Evolutionary conservation across 2,888 invertebrate species (phyloP).

Genomic region (Acanthoscelides obtectus): DNA sequence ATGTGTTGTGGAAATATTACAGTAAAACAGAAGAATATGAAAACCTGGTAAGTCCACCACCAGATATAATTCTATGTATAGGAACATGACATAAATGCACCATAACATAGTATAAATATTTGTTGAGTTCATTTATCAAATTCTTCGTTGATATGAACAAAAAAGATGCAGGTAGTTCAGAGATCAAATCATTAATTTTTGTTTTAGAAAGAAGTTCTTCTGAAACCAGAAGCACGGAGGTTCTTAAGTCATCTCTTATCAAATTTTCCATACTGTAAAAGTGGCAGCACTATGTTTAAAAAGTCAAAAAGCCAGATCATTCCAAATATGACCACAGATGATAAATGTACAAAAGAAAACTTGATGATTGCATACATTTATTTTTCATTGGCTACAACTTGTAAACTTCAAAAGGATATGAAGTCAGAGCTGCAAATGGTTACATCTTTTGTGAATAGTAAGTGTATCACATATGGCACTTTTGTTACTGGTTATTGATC

Average conservation of each 20-base stretch:
- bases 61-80: not conserved
- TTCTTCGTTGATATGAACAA: too few relatives aligned
- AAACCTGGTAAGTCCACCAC: constrained; percentile 20
- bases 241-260: constrained; percentile 56
- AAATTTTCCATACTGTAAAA: constrained; percentile 57
- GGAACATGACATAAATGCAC: too few relatives aligned
- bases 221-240: constrained; percentile 50
- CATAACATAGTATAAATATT: too few relatives aligned
- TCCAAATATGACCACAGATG: constrained; percentile 42
- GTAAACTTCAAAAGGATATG: constrained; percentile 44
- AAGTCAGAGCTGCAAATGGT: constrained; percentile 37
- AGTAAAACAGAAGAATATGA: constrained; percentile 12
- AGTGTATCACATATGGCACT: too few relatives aligned
- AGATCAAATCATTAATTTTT: not conserved
- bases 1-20: constrained; percentile 46
- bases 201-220: constrained; percentile 46
- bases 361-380: constrained; percentile 52
- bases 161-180: too few relatives aligned
- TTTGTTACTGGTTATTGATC: too few relatives aligned
- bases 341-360: constrained; percentile 53
- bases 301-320: constrained; percentile 45
- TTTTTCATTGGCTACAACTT: constrained; percentile 48
- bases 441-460: constrained; percentile 37
- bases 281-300: constrained; percentile 35
- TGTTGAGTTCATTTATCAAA: too few relatives aligned